Evolutionary conservation across 2,113 vertebrate species (phyloP).

Genomic region (Tupaia tana): DNA sequence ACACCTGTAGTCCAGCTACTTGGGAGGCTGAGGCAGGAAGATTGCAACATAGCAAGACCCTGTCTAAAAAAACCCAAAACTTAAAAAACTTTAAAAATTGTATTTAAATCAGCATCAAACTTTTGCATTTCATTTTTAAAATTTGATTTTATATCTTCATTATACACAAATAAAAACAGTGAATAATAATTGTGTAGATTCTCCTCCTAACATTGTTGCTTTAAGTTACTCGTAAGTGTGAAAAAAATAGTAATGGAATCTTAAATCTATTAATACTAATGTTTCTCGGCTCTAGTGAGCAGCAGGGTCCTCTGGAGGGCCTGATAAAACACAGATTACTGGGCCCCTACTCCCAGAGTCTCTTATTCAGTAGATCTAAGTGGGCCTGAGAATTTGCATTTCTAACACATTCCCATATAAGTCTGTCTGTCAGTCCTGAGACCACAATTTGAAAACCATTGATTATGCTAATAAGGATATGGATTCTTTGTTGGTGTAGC

Average conservation of each 20-base stretch:
- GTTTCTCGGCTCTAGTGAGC: not conserved
- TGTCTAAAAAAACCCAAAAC: no score
- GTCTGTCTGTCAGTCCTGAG: not conserved
- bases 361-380: not conserved
- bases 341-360: not conserved
- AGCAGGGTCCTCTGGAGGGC: not conserved
- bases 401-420: not conserved
- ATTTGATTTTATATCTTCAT: not conserved
- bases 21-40: no score
- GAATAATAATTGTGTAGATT: not conserved
- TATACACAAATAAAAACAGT: not conserved
- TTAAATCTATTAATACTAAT: not conserved
- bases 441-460: not conserved
- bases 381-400: not conserved
- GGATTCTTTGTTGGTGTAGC: not conserved
- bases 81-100: no score
- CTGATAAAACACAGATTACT: not conserved
- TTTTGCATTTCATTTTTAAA: slow-evolving; percentile 42
- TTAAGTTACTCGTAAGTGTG: slow-evolving; percentile 9
- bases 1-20: no score
- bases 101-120: not conserved
- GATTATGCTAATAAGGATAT: not conserved
- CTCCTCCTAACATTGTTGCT: not conserved
- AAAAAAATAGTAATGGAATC: not conserved
- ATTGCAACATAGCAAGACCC: no score